Evolutionary conservation across 92 coral and sea anemone genomes (phyloP).

Genomic region (Hydrozoanthus gracilis): DNA sequence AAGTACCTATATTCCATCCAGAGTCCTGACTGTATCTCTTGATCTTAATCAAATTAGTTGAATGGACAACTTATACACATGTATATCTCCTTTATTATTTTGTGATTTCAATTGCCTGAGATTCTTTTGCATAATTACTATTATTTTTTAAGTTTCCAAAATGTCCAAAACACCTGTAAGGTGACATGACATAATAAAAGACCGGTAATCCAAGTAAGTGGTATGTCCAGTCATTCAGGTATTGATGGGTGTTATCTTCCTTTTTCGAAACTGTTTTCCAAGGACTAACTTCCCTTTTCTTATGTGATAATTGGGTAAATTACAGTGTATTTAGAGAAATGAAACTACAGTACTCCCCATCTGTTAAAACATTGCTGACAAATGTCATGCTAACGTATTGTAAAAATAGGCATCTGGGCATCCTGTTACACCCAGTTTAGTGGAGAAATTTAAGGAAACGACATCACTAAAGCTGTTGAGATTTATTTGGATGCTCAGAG

Average conservation of each 20-base stretch:
- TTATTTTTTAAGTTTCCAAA: constrained; percentile 6
- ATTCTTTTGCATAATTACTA: constrained; percentile 10
- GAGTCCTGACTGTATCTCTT: constrained; percentile 6
- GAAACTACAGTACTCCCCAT: background rate
- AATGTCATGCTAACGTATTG: constrained; percentile 7
- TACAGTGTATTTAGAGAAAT: background rate
- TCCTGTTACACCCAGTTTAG: constrained; percentile 10
- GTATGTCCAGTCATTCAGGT: background rate
- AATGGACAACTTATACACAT: constrained; percentile 14
- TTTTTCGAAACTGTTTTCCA: background rate
- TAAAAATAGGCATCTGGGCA: constrained; percentile 1
- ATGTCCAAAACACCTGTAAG: constrained; percentile 7
- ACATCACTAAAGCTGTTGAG: constrained; percentile 25
- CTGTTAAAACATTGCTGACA: background rate
- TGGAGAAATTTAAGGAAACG: constrained; percentile 4
- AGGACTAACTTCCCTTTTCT: constrained; percentile 13
- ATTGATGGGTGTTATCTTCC: constrained; percentile 4
- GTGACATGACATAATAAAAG: constrained; percentile 5
- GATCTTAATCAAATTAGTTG: background rate
- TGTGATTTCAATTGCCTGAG: background rate
- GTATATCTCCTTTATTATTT: constrained; percentile 9
- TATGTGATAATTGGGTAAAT: background rate
- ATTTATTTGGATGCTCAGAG: constrained; percentile 30
- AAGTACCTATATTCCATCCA: constrained; percentile 2
- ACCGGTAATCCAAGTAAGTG: background rate